phyloP scores from a whole-genome alignment of 2,888 invertebrate species.

The Zaprionus lineosus region DNA sequence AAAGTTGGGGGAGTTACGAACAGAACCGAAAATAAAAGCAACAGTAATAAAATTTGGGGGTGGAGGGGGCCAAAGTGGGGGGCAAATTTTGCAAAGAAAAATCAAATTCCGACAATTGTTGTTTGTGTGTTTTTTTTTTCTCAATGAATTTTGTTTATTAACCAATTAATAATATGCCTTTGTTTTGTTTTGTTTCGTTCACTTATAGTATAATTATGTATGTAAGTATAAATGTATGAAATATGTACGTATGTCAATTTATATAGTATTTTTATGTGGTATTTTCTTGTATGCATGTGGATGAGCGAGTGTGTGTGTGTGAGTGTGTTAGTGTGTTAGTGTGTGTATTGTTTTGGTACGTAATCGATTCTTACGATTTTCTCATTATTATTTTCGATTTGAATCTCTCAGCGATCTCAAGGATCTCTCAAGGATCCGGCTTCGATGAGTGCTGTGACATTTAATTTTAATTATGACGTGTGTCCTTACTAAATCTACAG shows the following conservation, averaged over 20 bases:
- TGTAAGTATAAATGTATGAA: conserved; percentile 77
- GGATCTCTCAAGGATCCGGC: too few relatives aligned
- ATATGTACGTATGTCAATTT: conserved; percentile 54
- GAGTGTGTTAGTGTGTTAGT: conserved; percentile 28
- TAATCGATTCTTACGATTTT: conserved; percentile 31
- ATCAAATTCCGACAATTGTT: conserved; percentile 55
- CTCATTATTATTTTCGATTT: neutral
- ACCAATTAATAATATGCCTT: conserved; percentile 69
- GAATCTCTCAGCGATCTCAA: too few relatives aligned
- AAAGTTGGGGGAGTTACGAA: conserved; percentile 41
- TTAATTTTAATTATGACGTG: conserved; percentile 2
- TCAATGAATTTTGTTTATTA: conserved; percentile 71
- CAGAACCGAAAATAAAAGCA: conserved; percentile 5
- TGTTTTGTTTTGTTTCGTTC: conserved; percentile 49
- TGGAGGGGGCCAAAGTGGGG: conserved; percentile 36
- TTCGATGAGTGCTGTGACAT: too few relatives aligned
- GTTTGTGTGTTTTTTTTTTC: conserved; percentile 47
- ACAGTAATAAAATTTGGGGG: conserved; percentile 13
- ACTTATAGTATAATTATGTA: conserved; percentile 72
- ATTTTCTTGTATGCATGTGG: conserved; percentile 41
- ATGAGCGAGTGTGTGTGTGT: conserved; percentile 30
- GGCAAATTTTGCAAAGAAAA: conserved; percentile 70
- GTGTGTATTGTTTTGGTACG: conserved; percentile 53
- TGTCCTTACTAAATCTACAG: conserved; percentile 45
- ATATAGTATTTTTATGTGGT: conserved; percentile 59